These are phyloP conservation scores for Calameuta idolon DNA, from an alignment of 2,888 invertebrate species.

Conservation along the genomic window DNA sequence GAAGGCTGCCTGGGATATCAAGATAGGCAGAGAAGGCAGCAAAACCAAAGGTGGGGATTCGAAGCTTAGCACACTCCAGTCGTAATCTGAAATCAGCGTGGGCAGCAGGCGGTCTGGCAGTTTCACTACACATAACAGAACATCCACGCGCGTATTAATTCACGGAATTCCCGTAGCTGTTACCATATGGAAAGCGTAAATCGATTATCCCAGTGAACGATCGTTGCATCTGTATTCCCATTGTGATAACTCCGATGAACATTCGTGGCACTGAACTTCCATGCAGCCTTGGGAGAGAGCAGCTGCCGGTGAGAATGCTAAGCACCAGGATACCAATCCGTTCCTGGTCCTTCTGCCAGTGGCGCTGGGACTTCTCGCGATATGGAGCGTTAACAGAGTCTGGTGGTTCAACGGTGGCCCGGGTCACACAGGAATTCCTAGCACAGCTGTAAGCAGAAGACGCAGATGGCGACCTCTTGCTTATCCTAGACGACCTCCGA, in stretches of 20 bases:
- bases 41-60: neutral
- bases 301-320: neutral
- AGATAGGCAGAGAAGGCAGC: neutral
- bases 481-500: slow-evolving; percentile 8
- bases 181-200: neutral
- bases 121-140: neutral
- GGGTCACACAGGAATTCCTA: slow-evolving; percentile 4
- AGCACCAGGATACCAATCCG: neutral
- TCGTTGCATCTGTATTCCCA: neutral
- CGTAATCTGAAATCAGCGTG: slow-evolving; percentile 10
- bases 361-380: neutral
- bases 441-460: slow-evolving; percentile 11
- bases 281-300: slow-evolving; percentile 6
- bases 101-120: neutral
- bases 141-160: neutral
- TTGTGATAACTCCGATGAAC: neutral
- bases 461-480: slow-evolving; percentile 7
- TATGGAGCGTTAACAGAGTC: slow-evolving; percentile 7
- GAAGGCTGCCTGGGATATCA: neutral
- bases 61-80: slow-evolving; percentile 2
- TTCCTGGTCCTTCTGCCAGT: slow-evolving; percentile 4
- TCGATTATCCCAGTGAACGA: neutral
- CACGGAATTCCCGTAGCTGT: neutral
- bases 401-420: slow-evolving; percentile 12
- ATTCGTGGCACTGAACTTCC: neutral